Conservation (phyloP, 1,140 invertebrate genomes). For the Pseudachorutes palmiensis region DNA sequence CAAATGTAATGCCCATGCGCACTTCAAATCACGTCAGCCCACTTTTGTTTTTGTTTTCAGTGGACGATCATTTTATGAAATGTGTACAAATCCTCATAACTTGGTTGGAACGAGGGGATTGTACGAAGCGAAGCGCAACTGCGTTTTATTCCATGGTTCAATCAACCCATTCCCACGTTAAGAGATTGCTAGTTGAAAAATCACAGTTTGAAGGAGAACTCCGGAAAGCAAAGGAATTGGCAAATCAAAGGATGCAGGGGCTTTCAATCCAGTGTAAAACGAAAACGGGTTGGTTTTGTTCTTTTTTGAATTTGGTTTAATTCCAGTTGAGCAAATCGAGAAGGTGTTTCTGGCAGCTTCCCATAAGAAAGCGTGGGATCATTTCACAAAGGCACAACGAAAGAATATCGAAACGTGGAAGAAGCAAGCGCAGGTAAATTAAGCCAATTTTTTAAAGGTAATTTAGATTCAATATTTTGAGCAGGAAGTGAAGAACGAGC, state of each 20-base stretch:
- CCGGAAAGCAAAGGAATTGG: slow-evolving; percentile 64
- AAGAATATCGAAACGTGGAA: slow-evolving; percentile 97
- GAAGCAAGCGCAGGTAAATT: slow-evolving; percentile 82
- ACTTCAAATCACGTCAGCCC: no score
- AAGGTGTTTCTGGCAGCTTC: slow-evolving; percentile 74
- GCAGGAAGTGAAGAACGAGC: no score
- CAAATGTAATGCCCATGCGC: no score
- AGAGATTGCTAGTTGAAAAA: slow-evolving; percentile 74
- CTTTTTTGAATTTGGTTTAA: slow-evolving; percentile 18
- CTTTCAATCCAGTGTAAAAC: slow-evolving; percentile 77
- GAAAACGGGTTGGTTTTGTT: background rate
- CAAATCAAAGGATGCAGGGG: slow-evolving; percentile 69
- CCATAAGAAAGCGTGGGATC: slow-evolving; percentile 97
- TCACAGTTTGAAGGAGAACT: slow-evolving; percentile 75
- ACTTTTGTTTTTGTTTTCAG: no score
- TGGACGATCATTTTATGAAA: slow-evolving; percentile 48
- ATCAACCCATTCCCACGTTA: slow-evolving; percentile 79
- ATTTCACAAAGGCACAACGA: slow-evolving; percentile 95
- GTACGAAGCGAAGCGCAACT: slow-evolving; percentile 76
- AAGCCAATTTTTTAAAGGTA: no score
- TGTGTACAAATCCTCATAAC: slow-evolving; percentile 64
- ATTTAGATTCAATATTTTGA: no score
- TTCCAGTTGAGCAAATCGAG: slow-evolving; percentile 88
- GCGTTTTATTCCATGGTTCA: slow-evolving; percentile 91
- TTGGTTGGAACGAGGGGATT: slow-evolving; percentile 87